Conservation (phyloP, 2,888 invertebrate species). For the Eristalis intricaria region DNA sequence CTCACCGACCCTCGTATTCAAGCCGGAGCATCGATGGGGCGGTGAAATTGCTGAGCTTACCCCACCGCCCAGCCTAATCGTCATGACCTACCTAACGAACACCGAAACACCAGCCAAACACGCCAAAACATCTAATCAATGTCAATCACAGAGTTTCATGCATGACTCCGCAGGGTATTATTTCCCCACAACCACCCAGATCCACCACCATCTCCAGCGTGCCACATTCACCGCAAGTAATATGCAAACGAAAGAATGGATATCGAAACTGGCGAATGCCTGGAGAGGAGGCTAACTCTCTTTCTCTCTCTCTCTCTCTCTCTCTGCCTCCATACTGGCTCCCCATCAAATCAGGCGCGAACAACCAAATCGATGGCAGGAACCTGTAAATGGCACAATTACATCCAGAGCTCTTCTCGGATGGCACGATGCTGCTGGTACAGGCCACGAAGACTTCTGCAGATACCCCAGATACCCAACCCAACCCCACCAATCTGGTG, state of each 20-base stretch:
- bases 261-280: slow-evolving; percentile 32
- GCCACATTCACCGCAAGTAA: slow-evolving; percentile 35
- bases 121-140: slow-evolving; percentile 72
- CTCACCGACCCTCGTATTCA: slow-evolving; percentile 41
- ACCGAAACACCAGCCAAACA: slow-evolving; percentile 59
- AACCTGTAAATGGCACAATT: slow-evolving; percentile 71
- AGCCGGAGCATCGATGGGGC: slow-evolving; percentile 38
- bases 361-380: slow-evolving; percentile 68
- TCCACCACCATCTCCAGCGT: slow-evolving; percentile 4
- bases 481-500: too few species aligned
- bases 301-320: background rate
- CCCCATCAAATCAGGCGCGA: slow-evolving; percentile 71
- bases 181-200: slow-evolving; percentile 56
- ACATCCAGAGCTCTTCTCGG: slow-evolving; percentile 47
- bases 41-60: slow-evolving; percentile 65
- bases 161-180: slow-evolving; percentile 69
- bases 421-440: background rate
- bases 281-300: slow-evolving; percentile 8
- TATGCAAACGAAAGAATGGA: slow-evolving; percentile 38
- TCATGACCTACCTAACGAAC: slow-evolving; percentile 71
- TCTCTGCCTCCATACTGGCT: slow-evolving; percentile 9
- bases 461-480: background rate
- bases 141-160: slow-evolving; percentile 71
- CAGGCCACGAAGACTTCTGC: slow-evolving; percentile 9
- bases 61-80: slow-evolving; percentile 47